phyloP scores from a whole-genome alignment of 2,113 vertebrate species.

The Paratilapia polleni region DNA sequence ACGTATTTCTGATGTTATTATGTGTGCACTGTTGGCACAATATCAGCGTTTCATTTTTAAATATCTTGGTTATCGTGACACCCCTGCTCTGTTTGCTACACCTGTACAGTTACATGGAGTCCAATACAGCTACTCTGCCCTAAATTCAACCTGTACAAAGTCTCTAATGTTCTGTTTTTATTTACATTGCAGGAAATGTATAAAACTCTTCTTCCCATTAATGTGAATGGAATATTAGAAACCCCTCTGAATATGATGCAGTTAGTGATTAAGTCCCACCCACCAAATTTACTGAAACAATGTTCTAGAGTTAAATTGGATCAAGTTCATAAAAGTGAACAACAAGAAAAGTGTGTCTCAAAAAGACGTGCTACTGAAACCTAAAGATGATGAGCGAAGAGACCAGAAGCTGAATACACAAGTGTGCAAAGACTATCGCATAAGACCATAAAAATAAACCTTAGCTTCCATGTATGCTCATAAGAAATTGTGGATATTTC shows the following conservation, averaged over 20 bases:
- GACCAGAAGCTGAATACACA: not conserved
- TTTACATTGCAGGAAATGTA: too few species aligned
- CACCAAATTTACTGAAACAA: not conserved
- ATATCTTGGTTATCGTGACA: too few species aligned
- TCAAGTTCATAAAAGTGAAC: not conserved
- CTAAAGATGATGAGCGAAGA: not conserved
- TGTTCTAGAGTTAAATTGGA: not conserved
- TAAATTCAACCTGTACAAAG: not conserved
- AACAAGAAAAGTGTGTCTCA: not conserved
- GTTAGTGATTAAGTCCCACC: not conserved
- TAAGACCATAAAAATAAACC: not conserved
- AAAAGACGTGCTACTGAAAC: too few species aligned
- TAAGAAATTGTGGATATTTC: not conserved
- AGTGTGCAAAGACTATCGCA: not conserved
- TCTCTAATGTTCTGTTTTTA: too few species aligned
- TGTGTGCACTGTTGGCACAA: not conserved
- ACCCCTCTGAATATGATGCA: not conserved
- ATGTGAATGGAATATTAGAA: not conserved
- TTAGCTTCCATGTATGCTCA: rapidly evolving
- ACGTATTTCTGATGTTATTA: not conserved
- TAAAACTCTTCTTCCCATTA: too few species aligned
- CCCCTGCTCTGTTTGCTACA: not conserved
- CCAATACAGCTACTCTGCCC: not conserved
- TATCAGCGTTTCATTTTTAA: too few species aligned
- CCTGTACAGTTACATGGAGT: not conserved